These are phyloP conservation scores for Hermetia illucens DNA, from an alignment of 1,140 invertebrate species.

Conservation along the genomic window DNA sequence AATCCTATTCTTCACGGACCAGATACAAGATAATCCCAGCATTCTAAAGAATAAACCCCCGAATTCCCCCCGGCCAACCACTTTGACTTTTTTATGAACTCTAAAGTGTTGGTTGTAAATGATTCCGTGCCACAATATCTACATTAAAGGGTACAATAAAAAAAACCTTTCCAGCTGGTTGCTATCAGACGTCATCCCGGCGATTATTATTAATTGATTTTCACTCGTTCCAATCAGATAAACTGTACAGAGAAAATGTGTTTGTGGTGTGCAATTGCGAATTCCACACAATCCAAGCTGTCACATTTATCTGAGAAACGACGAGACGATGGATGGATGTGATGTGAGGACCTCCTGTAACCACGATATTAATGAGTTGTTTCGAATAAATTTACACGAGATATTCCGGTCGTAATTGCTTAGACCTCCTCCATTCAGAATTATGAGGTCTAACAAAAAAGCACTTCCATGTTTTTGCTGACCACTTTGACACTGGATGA, in stretches of 20 bases:
- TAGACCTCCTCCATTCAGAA: too few relatives aligned
- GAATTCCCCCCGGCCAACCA: too few relatives aligned
- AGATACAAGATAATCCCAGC: too few relatives aligned
- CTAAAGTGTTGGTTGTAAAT: too few relatives aligned
- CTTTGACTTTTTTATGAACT: too few relatives aligned
- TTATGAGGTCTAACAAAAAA: too few relatives aligned
- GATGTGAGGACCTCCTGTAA: constrained; percentile 4
- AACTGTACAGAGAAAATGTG: not conserved
- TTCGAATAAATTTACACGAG: too few relatives aligned
- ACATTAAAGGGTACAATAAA: not conserved
- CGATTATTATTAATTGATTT: not conserved
- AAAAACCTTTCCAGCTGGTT: not conserved
- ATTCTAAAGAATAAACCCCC: too few relatives aligned
- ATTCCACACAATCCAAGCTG: constrained; percentile 1
- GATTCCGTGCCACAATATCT: not conserved
- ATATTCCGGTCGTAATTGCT: too few relatives aligned
- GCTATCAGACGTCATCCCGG: not conserved
- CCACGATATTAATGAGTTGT: constrained; percentile 2
- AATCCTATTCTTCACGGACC: too few relatives aligned
- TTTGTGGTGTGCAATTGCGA: not conserved
- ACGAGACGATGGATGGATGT: not conserved
- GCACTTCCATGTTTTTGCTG: too few relatives aligned
- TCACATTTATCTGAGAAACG: constrained; percentile 2
- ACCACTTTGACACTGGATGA: too few relatives aligned
- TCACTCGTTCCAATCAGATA: not conserved